These are phyloP conservation scores for Oreohelix idahoensis DNA, from an alignment of 1,140 invertebrate species.

Conservation along the genomic window DNA sequence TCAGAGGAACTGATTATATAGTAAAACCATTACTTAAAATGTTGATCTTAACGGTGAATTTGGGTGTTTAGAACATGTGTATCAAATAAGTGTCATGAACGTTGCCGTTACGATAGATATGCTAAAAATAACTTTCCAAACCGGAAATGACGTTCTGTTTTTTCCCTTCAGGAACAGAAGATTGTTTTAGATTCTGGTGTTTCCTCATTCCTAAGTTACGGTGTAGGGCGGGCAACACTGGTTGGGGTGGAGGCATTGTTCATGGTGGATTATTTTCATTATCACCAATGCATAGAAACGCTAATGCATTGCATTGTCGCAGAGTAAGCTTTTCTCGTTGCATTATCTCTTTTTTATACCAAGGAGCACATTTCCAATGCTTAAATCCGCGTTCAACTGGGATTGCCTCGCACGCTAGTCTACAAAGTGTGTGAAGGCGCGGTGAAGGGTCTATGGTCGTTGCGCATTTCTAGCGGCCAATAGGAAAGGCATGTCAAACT, in stretches of 20 bases:
- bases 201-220: not conserved
- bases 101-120: no score
- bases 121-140: not conserved
- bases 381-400: not conserved
- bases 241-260: not conserved
- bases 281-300: not conserved
- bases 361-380: not conserved
- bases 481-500: conserved; percentile 2
- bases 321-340: not conserved
- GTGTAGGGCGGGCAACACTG: not conserved
- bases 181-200: not conserved
- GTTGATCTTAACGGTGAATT: no score
- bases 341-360: not conserved
- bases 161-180: not conserved
- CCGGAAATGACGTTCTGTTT: not conserved
- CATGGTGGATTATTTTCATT: not conserved
- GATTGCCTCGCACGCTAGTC: not conserved
- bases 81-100: no score
- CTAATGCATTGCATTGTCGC: not conserved
- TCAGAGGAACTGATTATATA: no score
- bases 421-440: not conserved
- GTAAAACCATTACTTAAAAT: no score
- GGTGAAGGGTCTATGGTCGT: not conserved
- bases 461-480: conserved; percentile 9
- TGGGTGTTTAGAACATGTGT: no score